Evolutionary conservation across 2,113 vertebrate genomes (phyloP).

Genomic region (Axis porcinus): DNA sequence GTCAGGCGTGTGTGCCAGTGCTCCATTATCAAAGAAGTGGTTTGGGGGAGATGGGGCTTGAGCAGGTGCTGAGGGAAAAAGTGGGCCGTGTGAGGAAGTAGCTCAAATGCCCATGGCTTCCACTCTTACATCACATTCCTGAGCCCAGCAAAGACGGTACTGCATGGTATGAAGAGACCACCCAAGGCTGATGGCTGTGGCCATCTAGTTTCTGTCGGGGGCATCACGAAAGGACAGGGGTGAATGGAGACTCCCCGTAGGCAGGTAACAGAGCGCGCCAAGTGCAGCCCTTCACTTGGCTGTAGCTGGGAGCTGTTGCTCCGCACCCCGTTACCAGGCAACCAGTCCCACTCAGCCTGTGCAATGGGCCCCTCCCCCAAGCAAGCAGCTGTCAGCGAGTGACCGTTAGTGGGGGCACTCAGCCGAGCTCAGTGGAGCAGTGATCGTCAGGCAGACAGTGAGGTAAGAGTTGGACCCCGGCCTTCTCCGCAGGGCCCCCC

Average conservation of each 20-base stretch:
- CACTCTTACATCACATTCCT: background rate
- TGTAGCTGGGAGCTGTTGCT: background rate
- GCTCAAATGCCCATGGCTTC: background rate
- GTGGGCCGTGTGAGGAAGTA: background rate
- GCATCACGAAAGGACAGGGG: background rate
- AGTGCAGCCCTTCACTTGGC: background rate
- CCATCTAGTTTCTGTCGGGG: background rate
- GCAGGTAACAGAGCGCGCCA: background rate
- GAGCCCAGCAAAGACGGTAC: background rate
- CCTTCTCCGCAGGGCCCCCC: background rate
- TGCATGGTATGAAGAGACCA: background rate
- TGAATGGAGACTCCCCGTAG: background rate
- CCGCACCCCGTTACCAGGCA: background rate
- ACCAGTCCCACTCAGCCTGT: background rate
- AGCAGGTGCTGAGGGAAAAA: background rate
- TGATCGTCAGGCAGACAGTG: background rate
- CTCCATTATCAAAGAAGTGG: background rate
- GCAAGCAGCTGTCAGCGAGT: background rate
- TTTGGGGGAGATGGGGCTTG: background rate
- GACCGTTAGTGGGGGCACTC: background rate
- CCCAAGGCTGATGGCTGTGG: background rate
- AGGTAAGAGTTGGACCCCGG: background rate
- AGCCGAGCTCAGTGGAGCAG: background rate
- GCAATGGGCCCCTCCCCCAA: background rate
- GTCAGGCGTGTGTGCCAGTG: background rate